Evolutionary conservation across 2,113 vertebrate genomes (phyloP).

Genomic region (Lasiurus borealis): DNA sequence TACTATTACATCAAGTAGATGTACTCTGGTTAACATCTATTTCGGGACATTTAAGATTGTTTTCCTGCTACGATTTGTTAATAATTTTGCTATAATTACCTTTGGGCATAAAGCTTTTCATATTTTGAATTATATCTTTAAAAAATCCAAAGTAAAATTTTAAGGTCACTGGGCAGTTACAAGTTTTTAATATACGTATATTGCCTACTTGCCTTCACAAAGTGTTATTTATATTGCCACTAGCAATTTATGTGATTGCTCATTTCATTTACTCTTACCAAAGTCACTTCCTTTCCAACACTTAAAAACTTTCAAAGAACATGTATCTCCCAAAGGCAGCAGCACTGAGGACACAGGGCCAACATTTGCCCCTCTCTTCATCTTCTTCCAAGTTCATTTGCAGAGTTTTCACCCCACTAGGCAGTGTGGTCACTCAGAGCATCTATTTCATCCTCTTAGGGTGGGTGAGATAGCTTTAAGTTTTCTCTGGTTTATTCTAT

Average conservation of each 20-base stretch:
- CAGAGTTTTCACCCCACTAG: background rate
- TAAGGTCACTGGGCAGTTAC: background rate
- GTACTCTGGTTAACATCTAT: background rate
- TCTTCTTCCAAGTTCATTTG: background rate
- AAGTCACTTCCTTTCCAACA: background rate
- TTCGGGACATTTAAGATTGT: background rate
- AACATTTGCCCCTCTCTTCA: background rate
- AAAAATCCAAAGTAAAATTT: constrained; percentile 23
- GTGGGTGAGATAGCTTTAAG: background rate
- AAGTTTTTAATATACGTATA: background rate
- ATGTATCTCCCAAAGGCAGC: background rate
- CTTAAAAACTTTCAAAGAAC: background rate
- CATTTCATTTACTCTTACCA: background rate
- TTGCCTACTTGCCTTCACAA: background rate
- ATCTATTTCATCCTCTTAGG: background rate
- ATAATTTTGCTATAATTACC: constrained; percentile 27
- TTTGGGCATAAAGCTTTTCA: background rate
- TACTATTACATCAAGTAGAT: background rate
- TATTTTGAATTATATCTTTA: constrained; percentile 43
- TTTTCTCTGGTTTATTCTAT: background rate
- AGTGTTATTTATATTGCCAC: background rate
- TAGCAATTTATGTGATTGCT: background rate
- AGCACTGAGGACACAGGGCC: background rate
- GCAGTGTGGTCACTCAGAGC: background rate
- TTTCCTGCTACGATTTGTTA: constrained; percentile 10